These are phyloP conservation scores for Athrips mouffetella DNA, from an alignment of 2,888 invertebrate genomes.

Conservation along the genomic window DNA sequence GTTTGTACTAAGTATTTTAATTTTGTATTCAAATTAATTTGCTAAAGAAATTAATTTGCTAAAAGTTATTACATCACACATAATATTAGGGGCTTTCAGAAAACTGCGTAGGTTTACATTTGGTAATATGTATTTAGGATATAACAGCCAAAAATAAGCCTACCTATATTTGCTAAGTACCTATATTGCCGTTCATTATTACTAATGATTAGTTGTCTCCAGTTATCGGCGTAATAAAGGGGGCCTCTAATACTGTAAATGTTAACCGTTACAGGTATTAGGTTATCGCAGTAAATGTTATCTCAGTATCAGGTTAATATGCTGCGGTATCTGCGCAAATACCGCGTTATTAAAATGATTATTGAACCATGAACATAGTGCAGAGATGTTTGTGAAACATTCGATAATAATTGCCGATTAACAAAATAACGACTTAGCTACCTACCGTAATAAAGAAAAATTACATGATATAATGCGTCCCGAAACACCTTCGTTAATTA, in stretches of 20 bases:
- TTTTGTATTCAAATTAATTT: too few relatives aligned
- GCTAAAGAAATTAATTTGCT: too few relatives aligned
- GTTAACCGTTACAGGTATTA: conserved; percentile 27
- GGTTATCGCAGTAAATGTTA: conserved; percentile 32
- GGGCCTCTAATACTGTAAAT: conserved; percentile 6
- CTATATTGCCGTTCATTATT: conserved; percentile 32
- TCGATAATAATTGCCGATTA: conserved; percentile 12
- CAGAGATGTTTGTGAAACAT: conserved; percentile 18
- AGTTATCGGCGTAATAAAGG: conserved; percentile 28
- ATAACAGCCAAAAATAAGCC: too few relatives aligned
- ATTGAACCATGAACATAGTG: conserved; percentile 29
- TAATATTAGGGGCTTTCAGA: too few relatives aligned
- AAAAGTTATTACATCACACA: too few relatives aligned
- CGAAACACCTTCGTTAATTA: too few relatives aligned
- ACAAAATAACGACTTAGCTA: background rate
- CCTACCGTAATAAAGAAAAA: background rate
- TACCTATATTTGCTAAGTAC: background rate
- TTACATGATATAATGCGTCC: background rate
- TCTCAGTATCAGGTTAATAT: conserved; percentile 38
- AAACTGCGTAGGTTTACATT: too few relatives aligned
- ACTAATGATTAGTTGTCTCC: conserved; percentile 39
- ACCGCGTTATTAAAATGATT: conserved; percentile 41
- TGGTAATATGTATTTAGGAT: too few relatives aligned
- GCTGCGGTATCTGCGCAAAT: conserved; percentile 28
- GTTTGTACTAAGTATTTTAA: too few relatives aligned